Percentiles rank a stretch among this genome's conserved stretches.
These are phyloP conservation scores for Eurosta solidaginis DNA, from an alignment of 1,140 invertebrate species.

Conservation along the genomic window DNA sequence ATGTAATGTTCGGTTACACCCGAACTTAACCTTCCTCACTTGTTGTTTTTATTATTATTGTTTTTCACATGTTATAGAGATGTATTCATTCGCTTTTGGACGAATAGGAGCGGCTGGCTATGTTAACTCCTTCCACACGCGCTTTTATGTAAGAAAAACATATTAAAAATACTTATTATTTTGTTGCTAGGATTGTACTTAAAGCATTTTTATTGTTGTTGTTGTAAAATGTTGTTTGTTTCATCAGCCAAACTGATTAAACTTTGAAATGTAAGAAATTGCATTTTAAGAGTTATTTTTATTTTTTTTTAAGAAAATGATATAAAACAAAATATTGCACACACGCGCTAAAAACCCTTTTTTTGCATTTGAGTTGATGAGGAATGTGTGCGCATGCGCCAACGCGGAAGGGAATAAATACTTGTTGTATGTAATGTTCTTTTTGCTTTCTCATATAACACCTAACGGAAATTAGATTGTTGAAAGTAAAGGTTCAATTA, in stretches of 20 bases:
- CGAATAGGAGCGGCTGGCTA: background rate
- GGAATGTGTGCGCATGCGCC: background rate
- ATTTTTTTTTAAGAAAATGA: background rate
- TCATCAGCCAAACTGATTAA: background rate
- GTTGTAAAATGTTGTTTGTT: background rate
- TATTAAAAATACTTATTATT: constrained; percentile 8
- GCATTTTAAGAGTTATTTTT: background rate
- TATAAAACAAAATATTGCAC: background rate
- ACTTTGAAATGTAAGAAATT: background rate
- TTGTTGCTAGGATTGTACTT: no score
- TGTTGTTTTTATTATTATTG: no score
- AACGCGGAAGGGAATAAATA: background rate
- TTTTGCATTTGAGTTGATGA: background rate
- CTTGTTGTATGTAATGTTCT: background rate
- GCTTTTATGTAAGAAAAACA: background rate
- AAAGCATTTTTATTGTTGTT: no score
- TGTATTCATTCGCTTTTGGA: background rate
- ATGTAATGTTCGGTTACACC: no score
- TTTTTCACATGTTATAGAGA: no score
- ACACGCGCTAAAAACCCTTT: background rate
- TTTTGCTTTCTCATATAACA: no score
- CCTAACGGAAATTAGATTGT: no score
- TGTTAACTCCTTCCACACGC: constrained; percentile 2
- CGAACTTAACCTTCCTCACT: no score
- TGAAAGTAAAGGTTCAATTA: no score